These are phyloP conservation scores for Hystrix cristata DNA, from an alignment of 2,113 vertebrate genomes.

Conservation along the genomic window DNA sequence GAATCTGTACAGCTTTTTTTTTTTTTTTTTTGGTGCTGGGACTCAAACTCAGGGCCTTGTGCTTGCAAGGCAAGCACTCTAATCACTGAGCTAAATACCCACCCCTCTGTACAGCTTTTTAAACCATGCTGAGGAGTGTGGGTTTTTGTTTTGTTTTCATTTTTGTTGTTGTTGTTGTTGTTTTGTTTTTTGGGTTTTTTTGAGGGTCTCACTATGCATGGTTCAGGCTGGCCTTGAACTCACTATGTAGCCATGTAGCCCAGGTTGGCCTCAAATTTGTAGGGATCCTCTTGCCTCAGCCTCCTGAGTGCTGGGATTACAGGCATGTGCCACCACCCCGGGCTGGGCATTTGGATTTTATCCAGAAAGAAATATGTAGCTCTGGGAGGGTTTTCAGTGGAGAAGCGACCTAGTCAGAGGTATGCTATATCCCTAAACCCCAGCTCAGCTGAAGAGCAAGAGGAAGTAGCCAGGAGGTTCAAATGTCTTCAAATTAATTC, in stretches of 20 bases:
- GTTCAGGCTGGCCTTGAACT: too few species aligned
- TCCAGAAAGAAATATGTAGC: constrained; percentile 51
- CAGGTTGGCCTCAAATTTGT: too few species aligned
- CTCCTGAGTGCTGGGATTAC: too few species aligned
- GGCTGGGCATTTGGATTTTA: constrained; percentile 15
- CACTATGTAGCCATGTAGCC: too few species aligned
- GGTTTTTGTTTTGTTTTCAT: background rate
- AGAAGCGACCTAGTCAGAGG: background rate
- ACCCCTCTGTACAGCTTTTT: background rate
- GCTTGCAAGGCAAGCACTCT: too few species aligned
- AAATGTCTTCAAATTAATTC: background rate
- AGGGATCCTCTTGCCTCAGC: too few species aligned
- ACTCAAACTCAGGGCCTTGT: too few species aligned
- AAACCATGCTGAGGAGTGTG: background rate
- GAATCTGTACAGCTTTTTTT: background rate
- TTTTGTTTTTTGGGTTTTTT: too few species aligned
- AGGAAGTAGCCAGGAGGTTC: background rate
- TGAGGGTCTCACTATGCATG: too few species aligned
- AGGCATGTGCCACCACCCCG: too few species aligned
- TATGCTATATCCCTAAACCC: background rate
- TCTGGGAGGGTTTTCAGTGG: background rate
- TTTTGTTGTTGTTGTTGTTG: too few species aligned
- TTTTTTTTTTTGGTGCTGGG: background rate
- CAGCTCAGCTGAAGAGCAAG: background rate
- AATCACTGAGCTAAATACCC: too few species aligned